Base-by-base conservation (phyloP, 2,888 invertebrate species). In the Xanthia togata region DNA sequence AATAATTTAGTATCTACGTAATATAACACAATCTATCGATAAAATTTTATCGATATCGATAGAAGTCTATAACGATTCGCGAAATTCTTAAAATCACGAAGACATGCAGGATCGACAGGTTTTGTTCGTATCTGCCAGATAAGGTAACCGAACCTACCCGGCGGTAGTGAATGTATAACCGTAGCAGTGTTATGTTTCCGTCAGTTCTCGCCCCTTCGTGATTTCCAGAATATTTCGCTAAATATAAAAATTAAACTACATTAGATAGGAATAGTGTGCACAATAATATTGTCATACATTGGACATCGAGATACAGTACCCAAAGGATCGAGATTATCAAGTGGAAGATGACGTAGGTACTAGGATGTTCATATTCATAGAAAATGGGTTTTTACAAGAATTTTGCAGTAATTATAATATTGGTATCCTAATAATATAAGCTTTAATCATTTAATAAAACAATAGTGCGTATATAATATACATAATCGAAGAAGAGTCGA, bases 271-370 rank as follows among this genome's bases (percentile, higher is more conserved):
- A 93, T 92, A 90, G 87, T 90, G 92, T 90, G 91, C 91, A 87
- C 84, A 79, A 90, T 94, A 77, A 91, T 94, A 94, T 94, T 94
- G 94, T 95, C 94, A 86, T 90, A 87, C 75, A 86, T 93, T 94
- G 93, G 94, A 94, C 93, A 90, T 91, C 53, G 73, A 89, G 84
- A 75, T 69, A 73, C 47, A 79, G 71, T 73, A 69, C 76, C 70
- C 77, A 23, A 31, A 73, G 70, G 69, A 69, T 78, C 35, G 50
- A 82, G 60, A 64, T 62, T 20, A 55, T 65, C 63, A 70, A 73
- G 76, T 72, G 41, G 63, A 64, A 38, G 65, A 72, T 53, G 53
- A 65, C 63, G 35, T 70, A 70, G 44, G 55, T 47, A 65, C 55
- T 70, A 84, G n/a, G 6, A 64, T 60, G 73, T 70, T 69, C 55